phyloP scores from a whole-genome alignment of 2,888 invertebrate species.

The Crocallis elinguaria region DNA sequence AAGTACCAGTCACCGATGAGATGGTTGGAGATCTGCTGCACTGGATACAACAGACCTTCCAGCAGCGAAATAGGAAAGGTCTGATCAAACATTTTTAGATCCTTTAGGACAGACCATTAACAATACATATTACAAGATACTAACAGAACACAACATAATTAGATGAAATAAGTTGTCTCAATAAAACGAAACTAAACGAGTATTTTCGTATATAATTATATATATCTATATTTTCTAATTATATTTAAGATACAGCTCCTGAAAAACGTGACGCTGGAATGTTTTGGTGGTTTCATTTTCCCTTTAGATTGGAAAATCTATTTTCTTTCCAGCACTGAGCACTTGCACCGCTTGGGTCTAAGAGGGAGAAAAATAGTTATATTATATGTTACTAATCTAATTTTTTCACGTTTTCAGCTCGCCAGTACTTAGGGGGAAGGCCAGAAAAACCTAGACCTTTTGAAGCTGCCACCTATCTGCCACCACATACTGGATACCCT shows the following conservation, averaged over 20 bases:
- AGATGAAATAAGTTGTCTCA: too few relatives aligned
- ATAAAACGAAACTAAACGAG: too few relatives aligned
- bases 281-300: not conserved
- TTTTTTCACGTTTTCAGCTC: constrained; percentile 79
- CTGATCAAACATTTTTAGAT: constrained; percentile 44
- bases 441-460: constrained; percentile 90
- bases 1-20: constrained; percentile 86
- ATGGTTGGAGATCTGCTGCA: constrained; percentile 90
- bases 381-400: constrained; percentile 3
- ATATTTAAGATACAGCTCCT: not conserved
- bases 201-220: too few relatives aligned
- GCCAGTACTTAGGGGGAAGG: constrained; percentile 87
- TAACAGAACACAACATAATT: not conserved
- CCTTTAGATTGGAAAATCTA: constrained; percentile 8
- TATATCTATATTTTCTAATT: not conserved
- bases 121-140: too few relatives aligned
- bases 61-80: constrained; percentile 84
- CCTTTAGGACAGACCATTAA: too few relatives aligned
- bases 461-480: constrained; percentile 72
- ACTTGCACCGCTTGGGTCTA: constrained; percentile 42
- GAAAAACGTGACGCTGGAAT: not conserved
- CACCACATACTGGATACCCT: constrained; percentile 74
- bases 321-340: constrained; percentile 25
- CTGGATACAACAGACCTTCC: constrained; percentile 90
- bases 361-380: too few relatives aligned